Percentiles rank a stretch among this genome's conserved stretches.
phyloP scores from a whole-genome alignment of 1,140 invertebrate genomes.

The Scaptomyza hsui region DNA sequence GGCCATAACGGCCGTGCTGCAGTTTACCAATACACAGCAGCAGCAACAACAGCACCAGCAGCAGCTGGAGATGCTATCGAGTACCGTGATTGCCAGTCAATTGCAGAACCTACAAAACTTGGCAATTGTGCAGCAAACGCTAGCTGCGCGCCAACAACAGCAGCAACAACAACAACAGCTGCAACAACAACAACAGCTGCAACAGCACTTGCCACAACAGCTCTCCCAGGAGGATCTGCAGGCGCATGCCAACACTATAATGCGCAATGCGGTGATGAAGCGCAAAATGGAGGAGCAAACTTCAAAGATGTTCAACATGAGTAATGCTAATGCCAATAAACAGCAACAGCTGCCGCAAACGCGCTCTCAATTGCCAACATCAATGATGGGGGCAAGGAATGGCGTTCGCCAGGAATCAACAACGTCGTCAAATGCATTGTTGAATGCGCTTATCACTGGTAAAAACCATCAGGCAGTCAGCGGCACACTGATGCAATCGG shows the following conservation, averaged over 20 bases:
- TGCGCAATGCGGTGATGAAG: constrained; percentile 81
- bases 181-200: constrained; percentile 40
- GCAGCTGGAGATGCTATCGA: constrained; percentile 74
- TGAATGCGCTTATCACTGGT: constrained; percentile 65
- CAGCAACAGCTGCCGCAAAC: constrained; percentile 34
- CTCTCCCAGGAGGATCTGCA: constrained; percentile 76
- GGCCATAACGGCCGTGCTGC: constrained; percentile 77
- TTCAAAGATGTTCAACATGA: constrained; percentile 55
- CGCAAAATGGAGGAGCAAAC: constrained; percentile 79
- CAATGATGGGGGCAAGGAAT: constrained; percentile 8
- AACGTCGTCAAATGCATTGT: constrained; percentile 57
- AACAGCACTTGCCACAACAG: constrained; percentile 40
- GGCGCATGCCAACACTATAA: constrained; percentile 77
- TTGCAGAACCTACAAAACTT: constrained; percentile 78
- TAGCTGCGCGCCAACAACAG: constrained; percentile 67
- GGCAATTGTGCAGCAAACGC: constrained; percentile 71
- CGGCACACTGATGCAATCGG: constrained; percentile 11
- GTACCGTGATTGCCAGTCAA: constrained; percentile 76
- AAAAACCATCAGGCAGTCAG: constrained; percentile 29
- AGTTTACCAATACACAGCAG: constrained; percentile 81
- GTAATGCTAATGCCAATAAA: constrained; percentile 20
- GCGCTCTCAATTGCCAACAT: constrained; percentile 39
- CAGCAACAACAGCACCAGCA: constrained; percentile 75
- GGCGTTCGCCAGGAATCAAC: constrained; percentile 35
- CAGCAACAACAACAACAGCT: constrained; percentile 52